phyloP scores from a whole-genome alignment of 2,888 invertebrate genomes.

The Pristionchus entomophagus region DNA sequence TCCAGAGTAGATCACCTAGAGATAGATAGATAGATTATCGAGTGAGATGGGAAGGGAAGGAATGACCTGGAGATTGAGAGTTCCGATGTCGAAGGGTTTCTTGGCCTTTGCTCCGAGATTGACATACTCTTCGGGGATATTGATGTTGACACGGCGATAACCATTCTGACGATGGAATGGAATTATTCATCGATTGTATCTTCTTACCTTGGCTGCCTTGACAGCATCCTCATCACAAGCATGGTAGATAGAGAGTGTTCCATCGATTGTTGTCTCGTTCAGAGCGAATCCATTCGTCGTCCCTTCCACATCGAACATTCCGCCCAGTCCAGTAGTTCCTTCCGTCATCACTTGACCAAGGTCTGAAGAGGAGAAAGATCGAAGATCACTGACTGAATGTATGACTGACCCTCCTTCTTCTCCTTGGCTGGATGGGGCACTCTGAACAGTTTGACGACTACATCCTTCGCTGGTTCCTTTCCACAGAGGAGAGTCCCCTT shows the following conservation, averaged over 20 bases:
- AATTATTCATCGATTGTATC: no score
- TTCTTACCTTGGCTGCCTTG: conserved; percentile 59
- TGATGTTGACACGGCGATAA: conserved; percentile 62
- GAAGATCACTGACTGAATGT: background rate
- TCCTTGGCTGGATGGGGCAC: conserved; percentile 61
- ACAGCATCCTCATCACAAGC: conserved; percentile 61
- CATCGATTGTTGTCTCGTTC: conserved; percentile 59
- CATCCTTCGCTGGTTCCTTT: conserved; percentile 59
- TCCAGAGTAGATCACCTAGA: conserved; percentile 61
- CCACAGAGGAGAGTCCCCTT: conserved; percentile 63
- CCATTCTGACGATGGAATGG: conserved; percentile 56
- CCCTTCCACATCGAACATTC: conserved; percentile 65
- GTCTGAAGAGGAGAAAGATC: conserved; percentile 50
- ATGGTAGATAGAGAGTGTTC: conserved; percentile 59
- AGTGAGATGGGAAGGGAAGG: background rate
- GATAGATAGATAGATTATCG: background rate
- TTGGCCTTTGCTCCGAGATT: conserved; percentile 63
- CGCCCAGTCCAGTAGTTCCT: conserved; percentile 54
- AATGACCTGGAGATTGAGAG: conserved; percentile 59
- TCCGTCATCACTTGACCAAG: conserved; percentile 60
- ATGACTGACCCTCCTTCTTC: conserved; percentile 34
- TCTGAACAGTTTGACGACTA: conserved; percentile 60
- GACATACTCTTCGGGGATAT: conserved; percentile 58
- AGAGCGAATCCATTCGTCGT: conserved; percentile 62
- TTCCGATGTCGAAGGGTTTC: conserved; percentile 62